Conservation (phyloP, 2,888 invertebrate species). For the Sussaba pulchella region DNA sequence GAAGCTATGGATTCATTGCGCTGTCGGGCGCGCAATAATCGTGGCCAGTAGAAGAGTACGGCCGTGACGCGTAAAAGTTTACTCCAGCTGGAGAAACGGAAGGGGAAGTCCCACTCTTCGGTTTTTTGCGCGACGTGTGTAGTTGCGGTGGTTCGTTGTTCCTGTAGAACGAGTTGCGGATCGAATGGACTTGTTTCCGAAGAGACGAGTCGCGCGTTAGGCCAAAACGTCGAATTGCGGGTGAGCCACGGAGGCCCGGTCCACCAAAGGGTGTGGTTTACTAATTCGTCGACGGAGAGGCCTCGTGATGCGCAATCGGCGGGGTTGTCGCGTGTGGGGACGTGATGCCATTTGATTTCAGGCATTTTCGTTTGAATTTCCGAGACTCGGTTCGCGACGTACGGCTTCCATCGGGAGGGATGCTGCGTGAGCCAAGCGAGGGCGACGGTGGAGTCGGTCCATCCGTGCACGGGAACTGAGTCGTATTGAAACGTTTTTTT, state of each 20-base stretch:
- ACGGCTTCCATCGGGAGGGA: constrained; percentile 46
- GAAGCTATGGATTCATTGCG: not conserved
- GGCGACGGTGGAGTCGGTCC: constrained; percentile 71
- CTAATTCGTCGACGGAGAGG: constrained; percentile 59
- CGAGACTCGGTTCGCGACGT: constrained; percentile 73
- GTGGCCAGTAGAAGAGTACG: not conserved
- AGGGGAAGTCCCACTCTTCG: constrained; percentile 17
- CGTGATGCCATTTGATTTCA: constrained; percentile 71
- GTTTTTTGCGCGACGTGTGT: not conserved
- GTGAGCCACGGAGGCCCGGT: constrained; percentile 66
- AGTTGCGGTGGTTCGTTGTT: not conserved
- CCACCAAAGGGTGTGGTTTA: constrained; percentile 66
- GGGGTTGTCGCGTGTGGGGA: constrained; percentile 73
- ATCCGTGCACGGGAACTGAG: constrained; percentile 8
- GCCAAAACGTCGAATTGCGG: constrained; percentile 33
- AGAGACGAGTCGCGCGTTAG: not conserved
- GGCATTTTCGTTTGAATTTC: constrained; percentile 72
- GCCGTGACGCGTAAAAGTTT: constrained; percentile 48
- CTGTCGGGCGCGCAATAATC: not conserved
- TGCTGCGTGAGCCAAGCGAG: constrained; percentile 70
- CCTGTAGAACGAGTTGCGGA: not conserved
- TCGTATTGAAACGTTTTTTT: not conserved
- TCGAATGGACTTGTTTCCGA: not conserved
- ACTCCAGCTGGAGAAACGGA: constrained; percentile 34
- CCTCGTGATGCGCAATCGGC: constrained; percentile 77